Conservation (phyloP, 2,888 invertebrate species). For the Hofmannophila pseudospretella region DNA sequence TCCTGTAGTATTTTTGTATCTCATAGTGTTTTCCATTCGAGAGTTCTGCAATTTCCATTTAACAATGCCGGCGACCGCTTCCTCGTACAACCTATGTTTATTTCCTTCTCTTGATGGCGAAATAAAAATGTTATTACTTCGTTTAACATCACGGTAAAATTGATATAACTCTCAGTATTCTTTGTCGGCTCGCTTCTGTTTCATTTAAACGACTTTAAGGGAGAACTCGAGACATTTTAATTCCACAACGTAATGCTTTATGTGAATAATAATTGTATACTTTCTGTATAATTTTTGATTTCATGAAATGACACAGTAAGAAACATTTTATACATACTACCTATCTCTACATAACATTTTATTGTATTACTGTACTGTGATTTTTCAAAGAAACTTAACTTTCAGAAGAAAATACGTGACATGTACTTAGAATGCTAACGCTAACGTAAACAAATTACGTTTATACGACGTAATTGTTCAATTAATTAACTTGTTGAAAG, state of each 20-base stretch:
- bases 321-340: no score
- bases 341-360: no score
- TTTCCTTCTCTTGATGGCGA: conserved; percentile 38
- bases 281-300: no score
- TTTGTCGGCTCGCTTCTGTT: conserved; percentile 40
- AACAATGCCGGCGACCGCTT: conserved; percentile 20
- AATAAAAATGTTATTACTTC: conserved; percentile 56
- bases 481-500: no score
- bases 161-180: conserved; percentile 44
- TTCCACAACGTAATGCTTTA: conserved; percentile 22
- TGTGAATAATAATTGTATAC: neutral
- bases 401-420: no score
- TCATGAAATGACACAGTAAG: no score
- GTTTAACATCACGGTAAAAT: conserved; percentile 48
- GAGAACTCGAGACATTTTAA: conserved; percentile 18
- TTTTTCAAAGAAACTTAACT: no score
- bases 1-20: no score
- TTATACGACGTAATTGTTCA: no score
- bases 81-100: conserved; percentile 29
- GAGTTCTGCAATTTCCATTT: conserved; percentile 25
- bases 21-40: conserved; percentile 4
- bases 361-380: no score
- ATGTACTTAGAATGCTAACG: no score
- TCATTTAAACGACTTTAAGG: conserved; percentile 32
- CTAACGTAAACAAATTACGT: no score